Evolutionary conservation across 1,140 invertebrate species (phyloP), one percentile per base, ranked within the genome.

Genomic region (Aphelinus atriplicis): DNA sequence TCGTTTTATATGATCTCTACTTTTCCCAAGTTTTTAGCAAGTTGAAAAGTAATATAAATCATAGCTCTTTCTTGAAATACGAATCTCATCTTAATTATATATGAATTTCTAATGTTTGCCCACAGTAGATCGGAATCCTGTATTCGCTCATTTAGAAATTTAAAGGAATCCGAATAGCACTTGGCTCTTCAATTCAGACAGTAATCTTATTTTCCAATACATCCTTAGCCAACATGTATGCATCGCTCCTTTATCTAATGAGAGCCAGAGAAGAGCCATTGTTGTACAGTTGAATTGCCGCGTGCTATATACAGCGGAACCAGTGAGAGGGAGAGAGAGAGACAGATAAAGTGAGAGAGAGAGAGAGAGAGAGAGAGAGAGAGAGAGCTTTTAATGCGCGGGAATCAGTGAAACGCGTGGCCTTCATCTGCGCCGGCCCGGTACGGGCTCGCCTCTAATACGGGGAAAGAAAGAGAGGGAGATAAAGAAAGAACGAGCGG

Each of bases 401-500:
- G 57, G 55, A 66, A 66, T 71, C 67, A 68, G 0, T 47, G 46
- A 51, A 70, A 70, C 10, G n/a, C 50, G 9, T 71, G 61, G 42
- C 43, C 61, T 48, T 71, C 51, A 43, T 48, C 3, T 10, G 45
- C n/a, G 2, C 60, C 47, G 57, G 2, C 51, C 26, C 26, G 26
- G 26, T 70, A 69, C 7, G 42, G 62, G 1, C 67, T 67, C 53
- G n/a, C 48, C 47, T 63, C 58, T 63, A 60, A 58, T 63, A 48
- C 26, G 45, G 47, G 26, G 67, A 67, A 26, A n/a, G 6, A 71
- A 63, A 66, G 42, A 58, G 63, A 77, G 74, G 76, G 65, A 76
- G 68, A 66, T 65, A 46, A 77, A 67, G 75, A 77, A 77, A 53
- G 67, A 47, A 70, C 68, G 43, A 57, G 7, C 45, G n/a, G 56